Base-by-base conservation (phyloP, 2,888 invertebrate species). In the Mallateleia sp. region DNA sequence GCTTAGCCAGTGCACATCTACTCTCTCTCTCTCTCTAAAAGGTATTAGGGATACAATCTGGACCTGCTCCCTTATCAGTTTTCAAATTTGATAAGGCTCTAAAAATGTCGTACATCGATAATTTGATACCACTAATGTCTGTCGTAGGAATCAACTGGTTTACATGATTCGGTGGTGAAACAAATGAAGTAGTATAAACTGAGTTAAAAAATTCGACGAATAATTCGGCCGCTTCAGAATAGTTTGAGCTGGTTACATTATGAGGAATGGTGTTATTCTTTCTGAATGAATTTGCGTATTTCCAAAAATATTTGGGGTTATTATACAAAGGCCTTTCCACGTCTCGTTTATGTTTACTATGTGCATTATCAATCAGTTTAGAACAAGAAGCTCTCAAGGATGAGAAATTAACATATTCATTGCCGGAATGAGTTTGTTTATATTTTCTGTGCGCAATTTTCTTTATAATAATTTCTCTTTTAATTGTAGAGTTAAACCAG, bases 31-130 rank as follows among this genome's bases (percentile, higher is more conserved):
- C 4, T 32, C n/a, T 32, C 8, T 32, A 32, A 24, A 82, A 34
- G 4, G 38, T 32, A 2, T 72, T 52, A 1, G 82, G 75, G 34
- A 75, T 75, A 8, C 32, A 32, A 9, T 75, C 82, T 6, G 38
- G 66, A 9, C 62, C 79, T 7, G 56, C 22, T 2, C 66, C 25
- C 18, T 25, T 15, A 20, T 38, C 45, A n/a, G 9, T 24, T 18
- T 71, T 42, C 1, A 79, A 15, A 0, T 25, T 2, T 11, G 58
- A 14, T 22, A 64, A n/a, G 22, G 18, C 20, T 11, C 15, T 18
- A 22, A 64, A 64, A 45, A 47, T 47, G 9, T 47, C 47, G 11
- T 2, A 18, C 2, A 20, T 20, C 9, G 38, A 64, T 6, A 64
- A 2, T 14, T 15, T 20, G 18, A 47, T 6, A 9, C 18, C 18